Conservation (phyloP, 92 coral and sea anemone genomes). For the Montipora capitata region DNA sequence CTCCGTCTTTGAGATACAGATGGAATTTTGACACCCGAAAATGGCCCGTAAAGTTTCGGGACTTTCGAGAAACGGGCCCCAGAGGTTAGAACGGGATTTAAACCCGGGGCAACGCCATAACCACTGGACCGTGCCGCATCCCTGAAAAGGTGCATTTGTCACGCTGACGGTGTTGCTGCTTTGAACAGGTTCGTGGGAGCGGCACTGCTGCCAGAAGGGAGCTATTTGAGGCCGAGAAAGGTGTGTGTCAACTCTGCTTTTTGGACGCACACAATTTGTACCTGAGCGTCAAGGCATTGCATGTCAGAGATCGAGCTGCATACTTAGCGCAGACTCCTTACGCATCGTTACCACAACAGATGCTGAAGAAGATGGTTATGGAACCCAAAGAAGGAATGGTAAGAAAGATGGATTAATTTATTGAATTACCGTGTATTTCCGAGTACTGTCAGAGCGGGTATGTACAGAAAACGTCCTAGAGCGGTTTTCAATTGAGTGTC, state of each 20-base stretch:
- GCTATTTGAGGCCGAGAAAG: slow-evolving; percentile 91
- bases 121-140: too few species aligned
- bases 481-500: too few species aligned
- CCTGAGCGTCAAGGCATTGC: slow-evolving; percentile 76
- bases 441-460: too few species aligned
- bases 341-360: slow-evolving; percentile 83
- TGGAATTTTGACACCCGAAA: too few species aligned
- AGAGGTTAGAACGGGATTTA: too few species aligned
- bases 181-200: slow-evolving; percentile 82
- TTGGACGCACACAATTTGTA: slow-evolving; percentile 90
- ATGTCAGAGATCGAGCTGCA: slow-evolving; percentile 82
- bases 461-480: too few species aligned
- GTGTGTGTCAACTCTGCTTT: slow-evolving; percentile 94
- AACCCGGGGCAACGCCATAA: too few species aligned
- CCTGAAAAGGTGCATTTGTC: too few species aligned
- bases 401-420: slow-evolving; percentile 17
- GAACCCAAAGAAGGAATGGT: slow-evolving; percentile 99
- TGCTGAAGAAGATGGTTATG: slow-evolving; percentile 87
- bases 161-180: too few species aligned
- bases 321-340: slow-evolving; percentile 84
- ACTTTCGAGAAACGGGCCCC: too few species aligned
- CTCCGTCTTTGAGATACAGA: too few species aligned
- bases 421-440: neutral
- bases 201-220: slow-evolving; percentile 86
- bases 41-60: too few species aligned